These are phyloP conservation scores for Gymnosoma rotundatum DNA, from an alignment of 2,888 invertebrate species.

Conservation along the genomic window DNA sequence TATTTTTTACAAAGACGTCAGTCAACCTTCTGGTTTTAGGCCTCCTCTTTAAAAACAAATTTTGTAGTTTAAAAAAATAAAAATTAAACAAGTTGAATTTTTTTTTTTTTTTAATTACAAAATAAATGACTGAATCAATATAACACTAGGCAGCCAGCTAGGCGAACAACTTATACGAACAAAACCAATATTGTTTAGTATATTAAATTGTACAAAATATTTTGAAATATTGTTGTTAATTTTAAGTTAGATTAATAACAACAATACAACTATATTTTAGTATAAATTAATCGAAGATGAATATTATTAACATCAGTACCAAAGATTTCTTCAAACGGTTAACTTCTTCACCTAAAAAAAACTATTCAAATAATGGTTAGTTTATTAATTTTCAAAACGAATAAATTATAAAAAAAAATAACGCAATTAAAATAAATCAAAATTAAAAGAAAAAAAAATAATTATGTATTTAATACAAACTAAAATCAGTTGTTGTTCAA, in stretches of 20 bases:
- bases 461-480: conserved; percentile 1
- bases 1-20: not conserved
- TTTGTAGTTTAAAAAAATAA: not conserved
- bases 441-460: not conserved
- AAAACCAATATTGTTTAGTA: conserved; percentile 44
- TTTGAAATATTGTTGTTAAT: conserved; percentile 59
- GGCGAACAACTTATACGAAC: conserved; percentile 8
- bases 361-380: conserved; percentile 74
- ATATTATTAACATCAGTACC: conserved; percentile 80
- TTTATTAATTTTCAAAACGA: conserved; percentile 30
- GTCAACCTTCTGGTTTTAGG: conserved; percentile 12
- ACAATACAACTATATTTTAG: conserved; percentile 68
- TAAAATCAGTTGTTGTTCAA: too few species aligned
- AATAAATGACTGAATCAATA: not conserved
- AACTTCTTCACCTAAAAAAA: conserved; percentile 71
- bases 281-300: conserved; percentile 79
- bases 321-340: conserved; percentile 78
- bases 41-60: not conserved
- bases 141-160: not conserved
- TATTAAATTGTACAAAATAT: conserved; percentile 44
- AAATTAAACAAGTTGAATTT: not conserved
- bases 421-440: not conserved
- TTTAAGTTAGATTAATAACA: conserved; percentile 51
- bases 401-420: not conserved
- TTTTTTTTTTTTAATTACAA: too few species aligned